Conservation (phyloP, 2,888 invertebrate genomes). For the Patella caerulea region DNA sequence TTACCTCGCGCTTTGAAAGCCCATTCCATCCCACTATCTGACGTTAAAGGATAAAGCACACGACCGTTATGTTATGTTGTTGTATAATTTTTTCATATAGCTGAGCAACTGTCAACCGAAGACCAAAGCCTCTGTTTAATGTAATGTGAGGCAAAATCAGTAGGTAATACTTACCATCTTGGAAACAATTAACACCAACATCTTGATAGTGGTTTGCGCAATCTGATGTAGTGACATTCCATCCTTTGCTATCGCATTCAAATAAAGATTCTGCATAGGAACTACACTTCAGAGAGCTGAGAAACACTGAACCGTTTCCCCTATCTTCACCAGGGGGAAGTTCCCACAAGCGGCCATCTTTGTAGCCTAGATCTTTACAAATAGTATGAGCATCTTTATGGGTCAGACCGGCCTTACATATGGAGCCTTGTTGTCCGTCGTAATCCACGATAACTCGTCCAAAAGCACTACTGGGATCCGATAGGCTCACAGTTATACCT, state of each 20-base stretch:
- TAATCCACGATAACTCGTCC: constrained; percentile 47
- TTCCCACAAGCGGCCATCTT: constrained; percentile 37
- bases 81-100: too few species aligned
- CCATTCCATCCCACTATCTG: too few species aligned
- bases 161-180: constrained; percentile 36
- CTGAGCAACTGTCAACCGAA: too few species aligned
- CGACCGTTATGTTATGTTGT: too few species aligned
- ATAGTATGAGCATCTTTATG: constrained; percentile 78
- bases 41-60: too few species aligned
- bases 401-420: constrained; percentile 80
- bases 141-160: too few species aligned
- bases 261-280: constrained; percentile 38
- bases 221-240: constrained; percentile 28
- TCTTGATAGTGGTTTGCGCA: constrained; percentile 33
- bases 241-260: constrained; percentile 47
- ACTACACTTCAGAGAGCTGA: constrained; percentile 33
- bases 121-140: too few species aligned
- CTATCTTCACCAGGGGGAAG: background rate
- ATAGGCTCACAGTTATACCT: constrained; percentile 42
- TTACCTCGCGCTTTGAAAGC: too few species aligned
- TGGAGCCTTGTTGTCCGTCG: constrained; percentile 45
- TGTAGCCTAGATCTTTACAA: constrained; percentile 80
- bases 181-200: constrained; percentile 49
- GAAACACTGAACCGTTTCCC: background rate
- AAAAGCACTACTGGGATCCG: constrained; percentile 40